Percentiles rank a stretch among this genome's conserved stretches.
phyloP scores from a whole-genome alignment of 2,113 vertebrate genomes.

The Pterocles gutturalis region DNA sequence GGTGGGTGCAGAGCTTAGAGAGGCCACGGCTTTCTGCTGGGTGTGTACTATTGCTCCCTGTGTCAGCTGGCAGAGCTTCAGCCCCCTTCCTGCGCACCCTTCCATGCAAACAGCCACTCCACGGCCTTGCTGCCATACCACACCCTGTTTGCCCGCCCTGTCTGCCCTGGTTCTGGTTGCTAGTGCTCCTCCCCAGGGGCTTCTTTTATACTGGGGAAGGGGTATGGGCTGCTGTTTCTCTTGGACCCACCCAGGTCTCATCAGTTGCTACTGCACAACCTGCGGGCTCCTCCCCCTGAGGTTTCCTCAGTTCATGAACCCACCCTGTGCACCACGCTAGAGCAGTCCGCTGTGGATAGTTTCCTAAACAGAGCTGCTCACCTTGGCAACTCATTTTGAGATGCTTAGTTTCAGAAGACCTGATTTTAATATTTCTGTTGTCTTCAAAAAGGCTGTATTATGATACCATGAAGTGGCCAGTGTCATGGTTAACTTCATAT shows the following conservation, averaged over 20 bases:
- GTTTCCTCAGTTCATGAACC: background rate
- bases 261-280: background rate
- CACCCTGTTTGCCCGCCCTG: too few relatives aligned
- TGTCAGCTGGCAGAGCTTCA: background rate
- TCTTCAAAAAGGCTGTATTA: background rate
- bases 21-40: background rate
- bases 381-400: background rate
- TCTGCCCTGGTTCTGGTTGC: too few relatives aligned
- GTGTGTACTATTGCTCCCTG: background rate
- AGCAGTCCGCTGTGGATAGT: background rate
- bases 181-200: too few relatives aligned
- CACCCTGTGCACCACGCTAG: background rate
- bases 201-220: too few relatives aligned
- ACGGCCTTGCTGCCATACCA: too few relatives aligned
- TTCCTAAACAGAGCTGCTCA: background rate
- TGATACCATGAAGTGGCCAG: background rate
- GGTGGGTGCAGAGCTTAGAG: background rate
- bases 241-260: background rate
- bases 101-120: too few relatives aligned
- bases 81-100: too few relatives aligned
- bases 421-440: background rate
- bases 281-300: background rate
- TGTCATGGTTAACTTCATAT: background rate
- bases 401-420: background rate
- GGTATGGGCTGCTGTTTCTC: too few relatives aligned